Evolutionary conservation across 2,113 vertebrate genomes (phyloP), one percentile per base, ranked within the genome.

Genomic region (Melanostigma gelatinosum): DNA sequence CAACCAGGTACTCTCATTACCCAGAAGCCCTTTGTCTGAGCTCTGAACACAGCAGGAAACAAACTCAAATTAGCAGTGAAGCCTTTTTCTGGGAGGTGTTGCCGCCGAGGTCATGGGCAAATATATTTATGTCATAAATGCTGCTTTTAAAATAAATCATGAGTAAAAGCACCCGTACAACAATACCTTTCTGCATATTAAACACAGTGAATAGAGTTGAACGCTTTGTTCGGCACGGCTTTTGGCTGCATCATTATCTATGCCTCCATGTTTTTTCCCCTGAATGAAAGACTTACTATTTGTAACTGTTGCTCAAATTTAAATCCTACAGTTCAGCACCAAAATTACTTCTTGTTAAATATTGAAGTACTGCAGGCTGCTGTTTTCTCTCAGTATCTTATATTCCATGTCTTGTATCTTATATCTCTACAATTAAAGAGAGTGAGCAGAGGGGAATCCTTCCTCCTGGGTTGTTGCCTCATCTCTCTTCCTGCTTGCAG

Each of bases 11-110:
- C 24, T 80, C 58, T 69, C 27, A 65, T 80, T 80, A 72, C 60
- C 65, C 48, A 76, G n/a, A n/a, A n/a, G 67, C 44, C 44, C 69
- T 76, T 67, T 71, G 79, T 77, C 52, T 0, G 54, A 67, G 69
- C 44, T 67, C 61, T 42, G 9, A 68, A 42, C 40, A 38, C 34
- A 44, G 54, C 64, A 55, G 58, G 15, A 65, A 61, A 62, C 44
- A 10, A 60, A n/a, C 4, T 27, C 5, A 22, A 70, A 48, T 38
- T 1, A 63, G 44, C 80, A 4, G 46, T 5, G 66, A 10, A 32
- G 16, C 8, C 6, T 44, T 44, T 62, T 55, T 2, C 16, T 38
- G 32, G 6, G 24, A 5, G 46, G n/a, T 24, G 36, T 61, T 8
- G 8, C 11, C 4, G 8, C 11, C 4, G 11, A 24, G 32, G 3